Evolutionary conservation across 2,797 vertebrate genomes (phyloP).

Genomic region (Hafferia zeledoni): DNA sequence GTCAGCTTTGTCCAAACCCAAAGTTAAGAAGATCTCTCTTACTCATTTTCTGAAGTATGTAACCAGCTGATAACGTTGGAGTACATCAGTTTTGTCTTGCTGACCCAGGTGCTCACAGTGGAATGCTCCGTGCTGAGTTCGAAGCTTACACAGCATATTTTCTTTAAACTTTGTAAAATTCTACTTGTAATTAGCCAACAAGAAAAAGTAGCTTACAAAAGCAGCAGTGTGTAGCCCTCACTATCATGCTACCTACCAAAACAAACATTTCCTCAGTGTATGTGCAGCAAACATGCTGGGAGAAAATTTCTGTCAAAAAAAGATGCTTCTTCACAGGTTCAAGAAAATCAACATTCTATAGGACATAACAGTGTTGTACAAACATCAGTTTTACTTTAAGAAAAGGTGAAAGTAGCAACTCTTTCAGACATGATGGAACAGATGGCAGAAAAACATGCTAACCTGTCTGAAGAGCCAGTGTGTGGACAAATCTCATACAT

Average conservation of each 20-base stretch:
- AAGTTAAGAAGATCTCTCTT: neutral
- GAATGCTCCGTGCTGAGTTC: fast-evolving
- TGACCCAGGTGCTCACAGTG: neutral
- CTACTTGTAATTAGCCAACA: neutral
- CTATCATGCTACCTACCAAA: neutral
- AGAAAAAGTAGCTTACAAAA: neutral
- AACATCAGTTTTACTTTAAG: neutral
- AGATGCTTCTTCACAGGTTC: neutral
- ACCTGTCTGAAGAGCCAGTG: slow-evolving; percentile 66
- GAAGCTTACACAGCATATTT: neutral
- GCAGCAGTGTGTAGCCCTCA: fast-evolving
- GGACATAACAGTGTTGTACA: neutral
- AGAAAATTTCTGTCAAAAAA: neutral
- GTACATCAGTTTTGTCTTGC: neutral
- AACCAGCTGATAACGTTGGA: neutral
- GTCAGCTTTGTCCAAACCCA: neutral
- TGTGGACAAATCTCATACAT: slow-evolving; percentile 40
- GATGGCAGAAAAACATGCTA: neutral
- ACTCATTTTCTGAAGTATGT: neutral
- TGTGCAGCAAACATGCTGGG: neutral
- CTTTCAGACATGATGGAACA: neutral
- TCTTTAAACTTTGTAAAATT: neutral
- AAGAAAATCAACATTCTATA: neutral
- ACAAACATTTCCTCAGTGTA: neutral
- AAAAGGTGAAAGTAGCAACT: neutral